phyloP scores from a whole-genome alignment of 2,113 vertebrate genomes.

The Megaptera novaeangliae region DNA sequence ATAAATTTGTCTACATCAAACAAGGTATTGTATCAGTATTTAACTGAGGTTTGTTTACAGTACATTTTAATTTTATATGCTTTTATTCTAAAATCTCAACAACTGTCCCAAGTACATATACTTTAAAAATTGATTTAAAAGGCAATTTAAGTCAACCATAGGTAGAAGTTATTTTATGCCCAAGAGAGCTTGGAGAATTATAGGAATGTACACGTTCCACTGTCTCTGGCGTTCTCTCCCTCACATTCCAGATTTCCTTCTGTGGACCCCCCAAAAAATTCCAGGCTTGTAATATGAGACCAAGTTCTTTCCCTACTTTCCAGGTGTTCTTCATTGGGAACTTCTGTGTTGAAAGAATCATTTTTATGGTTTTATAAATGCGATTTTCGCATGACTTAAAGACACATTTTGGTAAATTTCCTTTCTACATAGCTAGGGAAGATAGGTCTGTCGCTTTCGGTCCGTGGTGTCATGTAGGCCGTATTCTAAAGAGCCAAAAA shows the following conservation, averaged over 20 bases:
- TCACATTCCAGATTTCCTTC: background rate
- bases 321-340: background rate
- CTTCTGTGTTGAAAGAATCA: background rate
- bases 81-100: background rate
- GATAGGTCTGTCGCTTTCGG: background rate
- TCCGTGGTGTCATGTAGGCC: background rate
- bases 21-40: background rate
- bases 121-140: conserved; percentile 1
- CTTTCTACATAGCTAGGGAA: background rate
- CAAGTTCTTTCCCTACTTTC: background rate
- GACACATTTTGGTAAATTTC: background rate
- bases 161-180: background rate
- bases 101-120: background rate
- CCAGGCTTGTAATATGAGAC: background rate
- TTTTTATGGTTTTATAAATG: background rate
- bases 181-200: background rate
- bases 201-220: background rate
- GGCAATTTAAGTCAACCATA: background rate
- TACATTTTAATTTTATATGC: background rate
- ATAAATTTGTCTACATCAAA: background rate
- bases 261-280: background rate
- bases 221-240: background rate
- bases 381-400: background rate
- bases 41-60: background rate
- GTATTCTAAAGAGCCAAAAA: background rate